A percentile compares a stretch with the other conserved stretches of the same genome.
Conservation (phyloP, 2,888 invertebrate species). For the Trilocha varians region DNA sequence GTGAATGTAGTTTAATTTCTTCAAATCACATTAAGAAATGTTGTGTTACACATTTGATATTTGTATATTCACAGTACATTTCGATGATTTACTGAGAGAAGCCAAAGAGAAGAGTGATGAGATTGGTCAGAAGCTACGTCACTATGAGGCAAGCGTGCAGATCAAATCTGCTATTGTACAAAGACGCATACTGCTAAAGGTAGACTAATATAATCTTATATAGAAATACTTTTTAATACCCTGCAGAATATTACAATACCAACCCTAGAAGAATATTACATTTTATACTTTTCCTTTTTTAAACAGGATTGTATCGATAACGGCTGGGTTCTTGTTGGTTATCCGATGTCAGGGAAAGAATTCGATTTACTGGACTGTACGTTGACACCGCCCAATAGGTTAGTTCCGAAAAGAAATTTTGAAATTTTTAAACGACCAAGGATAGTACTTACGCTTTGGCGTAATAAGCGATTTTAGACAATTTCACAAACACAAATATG, state of each 20-base stretch:
- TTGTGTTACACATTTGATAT: background rate
- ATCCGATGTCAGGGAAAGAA: conserved; percentile 70
- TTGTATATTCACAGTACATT: conserved; percentile 62
- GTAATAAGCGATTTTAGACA: no score
- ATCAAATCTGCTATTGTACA: conserved; percentile 41
- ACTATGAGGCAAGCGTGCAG: conserved; percentile 33
- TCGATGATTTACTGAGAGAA: conserved; percentile 66
- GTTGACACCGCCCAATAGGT: conserved; percentile 78
- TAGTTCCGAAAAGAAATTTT: no score
- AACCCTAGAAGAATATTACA: background rate
- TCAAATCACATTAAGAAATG: background rate
- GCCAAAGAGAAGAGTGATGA: conserved; percentile 47
- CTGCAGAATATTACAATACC: background rate
- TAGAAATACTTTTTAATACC: no score
- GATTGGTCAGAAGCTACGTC: conserved; percentile 37
- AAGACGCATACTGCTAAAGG: conserved; percentile 40
- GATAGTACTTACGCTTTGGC: no score
- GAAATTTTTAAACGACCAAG: no score
- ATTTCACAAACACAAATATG: background rate
- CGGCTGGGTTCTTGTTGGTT: conserved; percentile 78
- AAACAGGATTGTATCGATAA: conserved; percentile 68
- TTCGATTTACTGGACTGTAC: conserved; percentile 73
- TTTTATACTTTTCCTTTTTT: background rate
- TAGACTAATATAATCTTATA: no score
- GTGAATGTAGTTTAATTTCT: no score